Conservation (phyloP, 2,797 vertebrate species). For the Rachycentron canadum region DNA sequence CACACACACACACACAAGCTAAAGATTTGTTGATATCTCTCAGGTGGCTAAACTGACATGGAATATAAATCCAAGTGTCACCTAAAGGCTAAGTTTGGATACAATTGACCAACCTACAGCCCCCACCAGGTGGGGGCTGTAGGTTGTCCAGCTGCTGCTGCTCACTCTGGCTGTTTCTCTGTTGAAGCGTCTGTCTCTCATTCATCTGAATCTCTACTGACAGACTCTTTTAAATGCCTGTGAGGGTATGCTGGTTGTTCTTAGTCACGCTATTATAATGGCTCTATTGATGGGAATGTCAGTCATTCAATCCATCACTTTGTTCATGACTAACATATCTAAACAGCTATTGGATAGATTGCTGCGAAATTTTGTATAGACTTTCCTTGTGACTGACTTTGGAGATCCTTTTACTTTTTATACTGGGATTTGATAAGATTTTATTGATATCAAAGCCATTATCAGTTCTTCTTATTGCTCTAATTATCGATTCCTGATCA, state of each 20-base stretch:
- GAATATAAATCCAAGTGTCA: constrained; percentile 50
- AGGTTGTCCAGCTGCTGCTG: constrained; percentile 26
- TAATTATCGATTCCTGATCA: too few relatives aligned
- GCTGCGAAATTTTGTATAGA: neutral
- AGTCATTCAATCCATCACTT: neutral
- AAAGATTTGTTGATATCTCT: constrained; percentile 52
- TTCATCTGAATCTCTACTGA: constrained; percentile 8
- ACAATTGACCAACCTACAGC: constrained; percentile 50
- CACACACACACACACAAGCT: constrained; percentile 11
- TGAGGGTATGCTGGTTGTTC: neutral
- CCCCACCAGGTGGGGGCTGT: constrained; percentile 48
- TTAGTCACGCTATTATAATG: neutral
- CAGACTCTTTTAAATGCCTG: neutral
- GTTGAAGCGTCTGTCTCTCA: constrained; percentile 19
- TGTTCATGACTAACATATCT: neutral
- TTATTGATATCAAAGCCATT: too few relatives aligned
- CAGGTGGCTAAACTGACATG: constrained; percentile 42
- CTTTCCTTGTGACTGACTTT: neutral
- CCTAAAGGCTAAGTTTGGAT: constrained; percentile 42
- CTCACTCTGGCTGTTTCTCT: neutral
- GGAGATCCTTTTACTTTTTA: neutral
- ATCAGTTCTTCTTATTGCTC: too few relatives aligned
- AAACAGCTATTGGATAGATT: neutral
- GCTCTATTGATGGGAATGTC: neutral
- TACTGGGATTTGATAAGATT: too few relatives aligned